Base-by-base conservation (phyloP, 2,113 vertebrate genomes). In the Syngnathus typhle region DNA sequence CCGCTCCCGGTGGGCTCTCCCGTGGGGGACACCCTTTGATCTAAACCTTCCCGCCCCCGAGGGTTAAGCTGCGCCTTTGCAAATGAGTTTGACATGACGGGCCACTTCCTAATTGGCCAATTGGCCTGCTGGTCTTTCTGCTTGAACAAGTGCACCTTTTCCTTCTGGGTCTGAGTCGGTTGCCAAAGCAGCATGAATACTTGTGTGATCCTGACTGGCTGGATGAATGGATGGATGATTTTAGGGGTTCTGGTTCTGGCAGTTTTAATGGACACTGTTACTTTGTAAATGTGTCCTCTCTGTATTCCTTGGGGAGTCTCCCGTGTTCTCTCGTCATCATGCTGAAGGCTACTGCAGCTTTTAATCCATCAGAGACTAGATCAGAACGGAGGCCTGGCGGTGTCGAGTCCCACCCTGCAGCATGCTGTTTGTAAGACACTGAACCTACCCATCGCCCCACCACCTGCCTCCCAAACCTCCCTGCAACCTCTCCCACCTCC, bases 81-180 rank as follows among this genome's bases (percentile, higher is more conserved):
- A 89, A 89, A 91, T 88, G 79, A 88, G 84, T 84, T 86, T 85
- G 88, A 90, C 89, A 88, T 86, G 90, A 90, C 81, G 84, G 78
- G 65, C 84, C 87, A 89, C 88, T 85, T 88, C 79, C 87, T 90
- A 91, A 90, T 82, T 88, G 80, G 85, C 75, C 84, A 85, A 76
- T 89, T 83, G 77, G 78, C 84, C 27, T 54, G 65, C 51, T 68
- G 59, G 71, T 21, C 58, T 65, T 73, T 80, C 73, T 83, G 83
- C 75, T 84, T 82, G 84, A 85, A 87, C 83, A 84, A 77, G 78
- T 80, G 73, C 84, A 66, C 72, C 71, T 82, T 82, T 87, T 69
- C 51, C 68, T 74, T 68, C 23, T 67, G 69, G 44, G 9, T 1
- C 2, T 65, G 21, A 52, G 61, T 52, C 5, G 63, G 19, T 71